Conservation (phyloP, 37 sponge, comb jelly and placozoan species). For the Halisarca cf. caerulea region DNA sequence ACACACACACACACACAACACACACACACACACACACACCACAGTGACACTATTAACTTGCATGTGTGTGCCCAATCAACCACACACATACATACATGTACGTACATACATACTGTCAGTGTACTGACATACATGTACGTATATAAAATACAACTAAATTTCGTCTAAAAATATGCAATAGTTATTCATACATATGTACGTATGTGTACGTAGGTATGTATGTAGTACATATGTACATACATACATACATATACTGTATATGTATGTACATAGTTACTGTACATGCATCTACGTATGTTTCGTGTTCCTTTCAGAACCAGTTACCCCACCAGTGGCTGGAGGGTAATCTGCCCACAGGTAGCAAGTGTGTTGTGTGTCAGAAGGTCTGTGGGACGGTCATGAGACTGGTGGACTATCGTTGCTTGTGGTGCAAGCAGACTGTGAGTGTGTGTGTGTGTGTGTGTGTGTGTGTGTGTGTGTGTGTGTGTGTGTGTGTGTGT, state of each 20-base stretch:
- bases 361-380: slow-evolving; percentile 81
- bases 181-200: neutral
- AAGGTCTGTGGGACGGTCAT: slow-evolving; percentile 73
- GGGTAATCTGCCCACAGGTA: slow-evolving; percentile 83
- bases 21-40: too few species aligned
- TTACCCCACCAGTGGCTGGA: slow-evolving; percentile 94
- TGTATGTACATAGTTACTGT: neutral
- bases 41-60: too few species aligned
- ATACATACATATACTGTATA: neutral
- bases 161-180: too few species aligned
- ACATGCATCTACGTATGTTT: neutral
- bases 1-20: too few species aligned
- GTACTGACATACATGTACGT: too few species aligned
- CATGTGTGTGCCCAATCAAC: too few species aligned
- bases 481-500: slow-evolving; percentile 17
- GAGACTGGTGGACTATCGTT: slow-evolving; percentile 80
- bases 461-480: slow-evolving; percentile 11
- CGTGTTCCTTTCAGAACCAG: slow-evolving; percentile 34
- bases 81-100: too few species aligned
- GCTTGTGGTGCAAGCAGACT: slow-evolving; percentile 91
- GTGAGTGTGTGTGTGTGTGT: slow-evolving; percentile 52
- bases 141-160: too few species aligned
- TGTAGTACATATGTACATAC: too few species aligned
- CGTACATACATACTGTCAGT: too few species aligned
- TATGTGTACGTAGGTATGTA: neutral